Conservation (phyloP, 2,113 vertebrate genomes). For the Eira barbara region DNA sequence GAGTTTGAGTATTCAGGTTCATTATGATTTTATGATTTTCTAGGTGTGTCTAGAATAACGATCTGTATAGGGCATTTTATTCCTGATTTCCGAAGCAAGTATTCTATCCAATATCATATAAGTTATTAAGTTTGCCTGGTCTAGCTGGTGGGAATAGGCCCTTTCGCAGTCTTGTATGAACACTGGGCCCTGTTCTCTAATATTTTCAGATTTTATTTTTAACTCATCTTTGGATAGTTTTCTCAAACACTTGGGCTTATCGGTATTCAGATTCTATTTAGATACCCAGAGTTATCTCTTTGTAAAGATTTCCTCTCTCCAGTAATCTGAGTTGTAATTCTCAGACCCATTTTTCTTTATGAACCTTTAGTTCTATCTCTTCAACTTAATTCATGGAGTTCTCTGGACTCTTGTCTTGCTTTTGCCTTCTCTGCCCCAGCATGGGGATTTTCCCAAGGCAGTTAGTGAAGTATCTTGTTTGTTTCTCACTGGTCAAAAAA, state of each 20-base stretch:
- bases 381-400: not conserved
- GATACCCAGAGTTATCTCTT: not conserved
- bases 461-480: not conserved
- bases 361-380: not conserved
- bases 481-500: not conserved
- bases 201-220: not conserved
- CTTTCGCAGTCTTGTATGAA: not conserved
- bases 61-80: not conserved
- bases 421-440: not conserved
- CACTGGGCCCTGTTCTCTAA: not conserved
- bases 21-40: not conserved
- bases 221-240: not conserved
- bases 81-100: not conserved
- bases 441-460: not conserved
- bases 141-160: not conserved
- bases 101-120: not conserved
- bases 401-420: not conserved
- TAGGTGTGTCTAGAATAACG: accelerated
- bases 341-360: not conserved
- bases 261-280: not conserved
- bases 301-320: not conserved
- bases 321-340: not conserved
- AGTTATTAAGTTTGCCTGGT: not conserved
- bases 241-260: not conserved
- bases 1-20: not conserved